Base-by-base conservation (phyloP, 2,888 invertebrate genomes). In the Nipponacmea schrenckii region DNA sequence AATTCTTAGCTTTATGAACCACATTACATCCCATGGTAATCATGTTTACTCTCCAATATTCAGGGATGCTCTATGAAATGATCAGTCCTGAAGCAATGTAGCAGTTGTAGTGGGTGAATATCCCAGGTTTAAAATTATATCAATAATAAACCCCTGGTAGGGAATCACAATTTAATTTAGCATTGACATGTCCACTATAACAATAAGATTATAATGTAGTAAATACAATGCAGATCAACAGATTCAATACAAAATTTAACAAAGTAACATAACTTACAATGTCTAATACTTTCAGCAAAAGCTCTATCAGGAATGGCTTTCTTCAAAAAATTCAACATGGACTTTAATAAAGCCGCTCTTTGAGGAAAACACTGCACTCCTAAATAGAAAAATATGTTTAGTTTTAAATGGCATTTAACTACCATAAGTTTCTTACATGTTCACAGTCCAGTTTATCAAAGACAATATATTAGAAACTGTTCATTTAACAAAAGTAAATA, bases 251-350 rank as follows among this genome's bases (percentile, higher is more conserved):
- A 39, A 39, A 39, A 39, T 39, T 8, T 39, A 39, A 10, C 39
- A 39, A 39, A n/a, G n/a, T 56, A 17, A 1, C 3, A 24, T 24
- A 67, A 85, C 87, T 87, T 81, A 89, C 89, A 85, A 84, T 94
- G 94, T 63, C 95, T 91, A 84, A 94, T 94, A 79, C 93, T 94
- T 83, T 94, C 94, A 0, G 94, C 92, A 87, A 95, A 94, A 0
- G 94, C 92, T 10, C 93, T 92, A 73, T 91, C 91, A 64, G 90
- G 94, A 79, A 95, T 93, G 14, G 94, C 94, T 88, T 96, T 95
- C 88, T 96, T 96, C 73, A 96, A 86, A 85, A 96, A 95, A 87
- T 96, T 96, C 45, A 96, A 88, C 93, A 96, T 94, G 0, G 95
- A 95, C 85, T 96, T 96, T 5, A 96, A 90, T 2, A 96, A 90